These are phyloP conservation scores for Corythornis leucogaster DNA, from an alignment of 2,797 vertebrate genomes.

Conservation along the genomic window DNA sequence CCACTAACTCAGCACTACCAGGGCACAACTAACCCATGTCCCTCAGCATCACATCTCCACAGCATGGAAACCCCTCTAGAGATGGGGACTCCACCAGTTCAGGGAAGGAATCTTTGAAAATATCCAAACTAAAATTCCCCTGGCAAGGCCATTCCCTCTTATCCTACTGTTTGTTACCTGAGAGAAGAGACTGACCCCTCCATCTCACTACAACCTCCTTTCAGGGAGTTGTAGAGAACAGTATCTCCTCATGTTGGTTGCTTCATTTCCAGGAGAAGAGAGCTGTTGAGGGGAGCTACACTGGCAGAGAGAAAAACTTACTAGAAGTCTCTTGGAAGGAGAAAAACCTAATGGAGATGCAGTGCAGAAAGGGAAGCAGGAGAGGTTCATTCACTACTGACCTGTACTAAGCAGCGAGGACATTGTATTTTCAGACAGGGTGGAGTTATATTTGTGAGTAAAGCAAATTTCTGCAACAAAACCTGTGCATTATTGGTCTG, in stretches of 20 bases:
- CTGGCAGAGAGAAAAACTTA: neutral
- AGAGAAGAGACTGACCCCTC: too few relatives aligned
- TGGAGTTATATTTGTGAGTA: neutral
- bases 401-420: neutral
- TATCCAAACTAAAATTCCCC: too few relatives aligned
- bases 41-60: neutral
- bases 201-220: too few relatives aligned
- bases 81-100: too few relatives aligned
- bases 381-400: neutral
- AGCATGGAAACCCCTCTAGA: too few relatives aligned
- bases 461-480: neutral
- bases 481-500: neutral
- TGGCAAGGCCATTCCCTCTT: too few relatives aligned
- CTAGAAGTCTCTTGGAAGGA: neutral
- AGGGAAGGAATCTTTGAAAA: too few relatives aligned
- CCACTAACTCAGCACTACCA: neutral
- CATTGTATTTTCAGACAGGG: neutral
- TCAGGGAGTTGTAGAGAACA: too few relatives aligned
- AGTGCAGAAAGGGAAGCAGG: neutral
- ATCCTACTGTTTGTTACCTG: too few relatives aligned
- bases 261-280: neutral
- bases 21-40: neutral
- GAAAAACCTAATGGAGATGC: neutral
- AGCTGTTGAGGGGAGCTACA: accelerated
- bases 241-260: neutral